Conservation (phyloP, 2,113 vertebrate species). For the Eurypyga helias region DNA sequence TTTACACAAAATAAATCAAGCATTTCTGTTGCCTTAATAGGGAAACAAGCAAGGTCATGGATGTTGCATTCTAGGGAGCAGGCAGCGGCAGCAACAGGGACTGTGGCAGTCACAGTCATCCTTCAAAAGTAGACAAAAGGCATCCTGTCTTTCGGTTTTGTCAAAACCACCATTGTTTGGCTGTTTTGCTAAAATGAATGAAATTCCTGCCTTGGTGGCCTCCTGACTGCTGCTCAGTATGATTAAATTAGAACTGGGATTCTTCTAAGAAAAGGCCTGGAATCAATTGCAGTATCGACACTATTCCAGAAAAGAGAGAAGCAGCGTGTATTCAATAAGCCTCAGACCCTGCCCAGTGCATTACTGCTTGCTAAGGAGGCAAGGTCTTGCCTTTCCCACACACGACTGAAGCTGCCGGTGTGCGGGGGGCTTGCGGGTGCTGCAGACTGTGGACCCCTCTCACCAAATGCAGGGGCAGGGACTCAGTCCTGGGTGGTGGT, state of each 20-base stretch:
- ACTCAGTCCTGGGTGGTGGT: rapidly evolving
- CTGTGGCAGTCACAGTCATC: not conserved
- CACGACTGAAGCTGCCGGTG: not conserved
- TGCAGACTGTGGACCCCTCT: not conserved
- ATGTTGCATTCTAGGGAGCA: not conserved
- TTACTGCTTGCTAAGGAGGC: not conserved
- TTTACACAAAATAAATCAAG: not conserved
- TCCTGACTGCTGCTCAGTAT: conserved; percentile 10
- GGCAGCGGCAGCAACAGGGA: not conserved
- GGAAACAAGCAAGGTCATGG: not conserved
- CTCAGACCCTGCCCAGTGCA: not conserved
- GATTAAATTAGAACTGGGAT: conserved; percentile 34
- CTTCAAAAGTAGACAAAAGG: not conserved
- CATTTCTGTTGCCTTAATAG: not conserved
- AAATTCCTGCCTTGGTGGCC: not conserved
- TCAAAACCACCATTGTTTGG: not conserved
- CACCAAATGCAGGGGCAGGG: not conserved
- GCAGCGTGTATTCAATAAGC: not conserved
- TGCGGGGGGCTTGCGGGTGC: no score
- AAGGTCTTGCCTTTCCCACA: not conserved
- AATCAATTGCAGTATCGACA: not conserved
- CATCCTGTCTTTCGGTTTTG: not conserved
- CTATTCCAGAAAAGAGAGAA: not conserved
- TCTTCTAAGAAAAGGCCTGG: conserved; percentile 25
- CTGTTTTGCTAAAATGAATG: not conserved